phyloP scores from a whole-genome alignment of 2,797 vertebrate genomes.

The Cephalopachus bancanus region DNA sequence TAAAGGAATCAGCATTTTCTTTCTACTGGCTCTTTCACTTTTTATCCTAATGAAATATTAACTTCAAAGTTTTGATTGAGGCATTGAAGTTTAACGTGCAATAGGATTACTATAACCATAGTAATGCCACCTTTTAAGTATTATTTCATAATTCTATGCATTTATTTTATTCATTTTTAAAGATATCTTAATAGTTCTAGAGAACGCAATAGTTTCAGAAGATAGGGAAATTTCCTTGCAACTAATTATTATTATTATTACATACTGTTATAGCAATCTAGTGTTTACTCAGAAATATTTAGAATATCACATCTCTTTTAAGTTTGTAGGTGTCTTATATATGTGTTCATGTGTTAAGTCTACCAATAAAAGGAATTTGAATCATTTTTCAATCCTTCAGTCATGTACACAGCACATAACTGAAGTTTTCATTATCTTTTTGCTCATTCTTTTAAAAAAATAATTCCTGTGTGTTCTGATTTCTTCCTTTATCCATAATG shows the following conservation, averaged over 20 bases:
- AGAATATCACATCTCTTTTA: background rate
- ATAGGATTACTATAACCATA: background rate
- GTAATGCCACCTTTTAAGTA: conserved; percentile 25
- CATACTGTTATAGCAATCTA: conserved; percentile 15
- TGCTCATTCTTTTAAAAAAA: background rate
- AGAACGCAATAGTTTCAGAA: background rate
- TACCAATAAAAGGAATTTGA: background rate
- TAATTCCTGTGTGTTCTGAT: background rate
- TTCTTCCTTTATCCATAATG: background rate
- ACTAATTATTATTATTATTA: conserved; percentile 10
- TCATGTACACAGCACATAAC: background rate
- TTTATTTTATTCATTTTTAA: conserved; percentile 64
- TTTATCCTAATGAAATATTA: conserved; percentile 58
- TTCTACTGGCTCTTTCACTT: background rate
- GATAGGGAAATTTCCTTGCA: background rate
- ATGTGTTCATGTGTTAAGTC: background rate
- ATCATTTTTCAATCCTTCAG: background rate
- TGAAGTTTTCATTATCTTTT: background rate
- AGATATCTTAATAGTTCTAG: conserved; percentile 34
- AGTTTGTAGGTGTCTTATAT: background rate
- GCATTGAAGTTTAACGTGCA: conserved; percentile 45
- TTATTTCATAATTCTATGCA: background rate
- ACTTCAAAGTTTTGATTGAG: conserved; percentile 38
- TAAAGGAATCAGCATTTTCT: background rate
- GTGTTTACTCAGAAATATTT: conserved; percentile 10